Conservation (phyloP, 1,140 invertebrate species). For the Euwallacea similis region DNA sequence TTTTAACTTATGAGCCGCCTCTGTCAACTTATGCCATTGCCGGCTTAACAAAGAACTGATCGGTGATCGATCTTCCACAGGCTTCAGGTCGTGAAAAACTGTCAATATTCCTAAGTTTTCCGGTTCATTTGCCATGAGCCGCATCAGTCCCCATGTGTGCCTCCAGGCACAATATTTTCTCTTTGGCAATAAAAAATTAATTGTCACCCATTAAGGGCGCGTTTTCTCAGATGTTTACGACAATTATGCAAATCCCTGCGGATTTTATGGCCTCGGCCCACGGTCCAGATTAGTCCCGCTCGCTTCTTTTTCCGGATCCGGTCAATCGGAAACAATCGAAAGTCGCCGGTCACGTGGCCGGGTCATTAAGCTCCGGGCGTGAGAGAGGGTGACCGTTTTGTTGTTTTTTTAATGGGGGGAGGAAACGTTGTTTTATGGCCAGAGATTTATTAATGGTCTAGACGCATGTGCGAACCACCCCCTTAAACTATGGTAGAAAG, state of each 20-base stretch:
- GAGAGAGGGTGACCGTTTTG: conserved; percentile 38
- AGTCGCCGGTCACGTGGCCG: conserved; percentile 41
- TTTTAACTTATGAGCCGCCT: too few relatives aligned
- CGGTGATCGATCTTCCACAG: conserved; percentile 12
- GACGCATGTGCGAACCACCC: too few relatives aligned
- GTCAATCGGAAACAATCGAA: conserved; percentile 44
- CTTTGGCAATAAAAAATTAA: conserved; percentile 17
- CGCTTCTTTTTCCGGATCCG: conserved; percentile 39
- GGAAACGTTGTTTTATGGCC: conserved; percentile 23
- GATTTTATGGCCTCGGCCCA: conserved; percentile 39
- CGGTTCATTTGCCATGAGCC: conserved; percentile 8
- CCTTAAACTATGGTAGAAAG: too few relatives aligned
- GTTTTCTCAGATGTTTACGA: conserved; percentile 25
- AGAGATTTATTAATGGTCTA: conserved; percentile 10
- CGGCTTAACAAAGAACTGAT: not conserved
- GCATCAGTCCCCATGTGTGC: not conserved
- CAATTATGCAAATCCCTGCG: conserved; percentile 40
- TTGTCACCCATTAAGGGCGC: conserved; percentile 13
- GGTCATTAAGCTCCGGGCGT: conserved; percentile 37
- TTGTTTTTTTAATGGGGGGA: conserved; percentile 29
- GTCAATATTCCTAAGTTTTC: conserved; percentile 13
- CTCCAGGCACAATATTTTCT: not conserved
- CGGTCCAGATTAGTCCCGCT: conserved; percentile 35
- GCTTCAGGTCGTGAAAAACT: conserved; percentile 2
- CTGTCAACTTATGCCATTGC: not conserved